Evolutionary conservation across 2,888 invertebrate genomes (phyloP), one percentile per base, ranked within the genome.

Genomic region (Hecatera dysodea): DNA sequence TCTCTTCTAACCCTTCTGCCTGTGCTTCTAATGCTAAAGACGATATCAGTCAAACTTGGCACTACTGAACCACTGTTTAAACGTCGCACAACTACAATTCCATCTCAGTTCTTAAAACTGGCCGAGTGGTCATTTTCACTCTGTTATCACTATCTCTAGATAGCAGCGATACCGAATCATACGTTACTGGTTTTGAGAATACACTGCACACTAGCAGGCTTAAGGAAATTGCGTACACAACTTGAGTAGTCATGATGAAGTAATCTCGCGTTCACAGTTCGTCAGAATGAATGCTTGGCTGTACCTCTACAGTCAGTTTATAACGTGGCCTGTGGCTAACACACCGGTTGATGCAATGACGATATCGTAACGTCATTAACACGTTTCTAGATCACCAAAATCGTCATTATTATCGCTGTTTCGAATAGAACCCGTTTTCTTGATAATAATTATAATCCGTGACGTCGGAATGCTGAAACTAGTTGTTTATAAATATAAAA

Each of bases 181-280:
- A 1, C 2, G 19, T 15, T 15, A 56, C 19, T 9, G 76, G 29
- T 17, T 53, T 67, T 3, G 76, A 53, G 1, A 33, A 24, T 46
- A 53, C 57, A 9, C 29, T 29, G 3, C 52, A 11, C n/a, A 59
- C 11, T 1, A 59, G 8, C 7, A 76, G 4, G 6, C 24, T 19
- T 8, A 72, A 17, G 44, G 17, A 52, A 76, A 59, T 59, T 11
- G n/a, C 29, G 76, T 59, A 17, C n/a, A 68, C 29, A 46, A 46
- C 2, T 39, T 17, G 7, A 29, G 46, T 17, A 19, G 29, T 46
- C 72, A 76, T 72, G 24, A 44, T 68, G 27, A 12, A 17, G 68
- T 57, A 4, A 24, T 36, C 1, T 53, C 36, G 9, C 52, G n/a
- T 50, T 19, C 42, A 48, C 56, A 19, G 27, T 27, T 36, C 27